Base-by-base conservation (phyloP, 2,113 vertebrate genomes). In the Tonatia bakeri region DNA sequence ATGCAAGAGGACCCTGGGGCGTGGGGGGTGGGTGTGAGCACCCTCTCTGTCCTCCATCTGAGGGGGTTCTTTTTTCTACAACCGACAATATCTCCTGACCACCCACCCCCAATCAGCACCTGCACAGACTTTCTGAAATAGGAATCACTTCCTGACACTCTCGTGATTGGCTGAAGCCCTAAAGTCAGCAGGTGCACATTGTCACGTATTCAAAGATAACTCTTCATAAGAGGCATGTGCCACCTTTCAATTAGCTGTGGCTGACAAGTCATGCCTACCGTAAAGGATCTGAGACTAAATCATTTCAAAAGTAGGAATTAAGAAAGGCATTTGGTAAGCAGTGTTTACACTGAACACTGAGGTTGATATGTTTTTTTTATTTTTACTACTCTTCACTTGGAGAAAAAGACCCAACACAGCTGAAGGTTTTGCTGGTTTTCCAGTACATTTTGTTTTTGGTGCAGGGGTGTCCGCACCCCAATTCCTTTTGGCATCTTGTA, bases 21-120 rank as follows among this genome's bases (percentile, higher is more conserved):
- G 5, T 22, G 26, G 64, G 26, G 38, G 26, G 64, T 12, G 31
- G 45, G 10, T 10, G 0, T 4, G 3, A 7, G 11, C 33, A 0
- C 14, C 17, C 2, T 17, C 16, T 43, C 45, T 5, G 14, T 7
- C 24, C 28, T 4, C 8, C 13, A 2, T 72, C 67, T 38, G 14
- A 3, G 20, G 3, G 12, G 17, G 17, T 1, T 47, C 28, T 50
- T 56, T 45, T 31, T 79, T 28, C 61, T 17, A 22, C 13, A 84
- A 5, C 56, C 43, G 59, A 4, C 4, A 5, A 4, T 54, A 36
- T 54, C 52, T 80, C 50, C 1, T 43, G 24, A 38, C 17, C 47
- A 61, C 19, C 40, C 2, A 3, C 0, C 10, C 2, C 24, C 2
- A 1, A 2, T 19, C 47, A 67, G 24, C 72, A 50, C 14, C 50